Evolutionary conservation across 1,140 invertebrate genomes (phyloP).

Genomic region (Apolygus lucorum): DNA sequence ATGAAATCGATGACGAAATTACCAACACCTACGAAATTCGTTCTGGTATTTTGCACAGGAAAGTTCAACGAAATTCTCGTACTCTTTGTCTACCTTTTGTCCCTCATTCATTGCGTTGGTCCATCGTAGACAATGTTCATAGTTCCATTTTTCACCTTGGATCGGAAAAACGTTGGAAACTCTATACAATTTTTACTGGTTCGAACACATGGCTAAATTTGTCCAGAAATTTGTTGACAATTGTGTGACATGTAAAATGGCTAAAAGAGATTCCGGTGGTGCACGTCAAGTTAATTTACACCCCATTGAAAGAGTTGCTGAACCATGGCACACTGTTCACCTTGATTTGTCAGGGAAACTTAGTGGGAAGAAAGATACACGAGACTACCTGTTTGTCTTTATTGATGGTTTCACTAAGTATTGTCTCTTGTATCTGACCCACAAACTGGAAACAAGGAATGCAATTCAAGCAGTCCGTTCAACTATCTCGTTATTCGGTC

Average conservation of each 20-base stretch:
- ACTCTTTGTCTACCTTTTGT: too few species aligned
- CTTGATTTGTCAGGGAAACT: constrained; percentile 22
- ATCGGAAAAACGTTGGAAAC: too few species aligned
- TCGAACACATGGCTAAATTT: too few species aligned
- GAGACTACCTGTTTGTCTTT: constrained; percentile 28
- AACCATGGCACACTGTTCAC: constrained; percentile 12
- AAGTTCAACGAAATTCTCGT: too few species aligned
- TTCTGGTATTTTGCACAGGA: too few species aligned
- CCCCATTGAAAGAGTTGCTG: constrained; percentile 14
- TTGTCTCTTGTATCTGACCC: constrained; percentile 2
- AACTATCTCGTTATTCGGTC: constrained; percentile 1
- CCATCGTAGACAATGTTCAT: too few species aligned
- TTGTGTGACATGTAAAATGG: constrained; percentile 22
- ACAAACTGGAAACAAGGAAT: constrained; percentile 2
- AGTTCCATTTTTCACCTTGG: too few species aligned
- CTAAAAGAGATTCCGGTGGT: constrained; percentile 14
- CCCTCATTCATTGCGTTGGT: too few species aligned
- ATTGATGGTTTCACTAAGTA: constrained; percentile 25
- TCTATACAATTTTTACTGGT: too few species aligned
- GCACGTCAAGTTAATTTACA: constrained; percentile 19
- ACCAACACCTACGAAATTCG: too few species aligned
- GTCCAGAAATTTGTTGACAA: constrained; percentile 21
- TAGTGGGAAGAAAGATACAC: constrained; percentile 20
- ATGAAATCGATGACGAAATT: too few species aligned
- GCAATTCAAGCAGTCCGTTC: constrained; percentile 1